These are phyloP conservation scores for Antheraea mylitta DNA, from an alignment of 1,140 invertebrate genomes.

Conservation along the genomic window DNA sequence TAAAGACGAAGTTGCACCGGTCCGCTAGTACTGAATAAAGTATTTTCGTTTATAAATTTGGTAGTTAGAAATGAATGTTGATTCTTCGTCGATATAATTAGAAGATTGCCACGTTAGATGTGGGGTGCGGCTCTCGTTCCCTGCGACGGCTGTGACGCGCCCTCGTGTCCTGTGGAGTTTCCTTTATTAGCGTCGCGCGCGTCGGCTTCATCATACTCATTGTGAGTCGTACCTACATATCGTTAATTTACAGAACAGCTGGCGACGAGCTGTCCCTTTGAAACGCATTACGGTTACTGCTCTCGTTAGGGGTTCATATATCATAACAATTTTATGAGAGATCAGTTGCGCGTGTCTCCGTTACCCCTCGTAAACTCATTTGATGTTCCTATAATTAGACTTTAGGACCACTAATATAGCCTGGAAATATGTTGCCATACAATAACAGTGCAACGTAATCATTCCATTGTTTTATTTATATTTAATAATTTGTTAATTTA, in stretches of 20 bases:
- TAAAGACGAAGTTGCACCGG: too few relatives aligned
- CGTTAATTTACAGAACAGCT: not conserved
- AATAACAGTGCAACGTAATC: too few relatives aligned
- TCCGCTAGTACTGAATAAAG: too few relatives aligned
- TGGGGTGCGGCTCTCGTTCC: too few relatives aligned
- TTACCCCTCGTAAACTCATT: not conserved
- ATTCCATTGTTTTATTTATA: too few relatives aligned
- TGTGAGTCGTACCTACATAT: not conserved
- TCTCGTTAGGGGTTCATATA: not conserved
- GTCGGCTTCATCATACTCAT: too few relatives aligned
- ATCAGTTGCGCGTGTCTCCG: not conserved
- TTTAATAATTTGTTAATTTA: too few relatives aligned
- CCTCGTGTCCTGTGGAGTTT: not conserved
- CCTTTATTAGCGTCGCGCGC: too few relatives aligned
- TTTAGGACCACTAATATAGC: too few relatives aligned
- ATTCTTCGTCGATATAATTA: not conserved
- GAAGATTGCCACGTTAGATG: not conserved
- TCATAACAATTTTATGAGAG: not conserved
- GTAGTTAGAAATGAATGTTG: not conserved
- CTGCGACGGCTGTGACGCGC: too few relatives aligned
- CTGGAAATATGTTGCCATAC: too few relatives aligned
- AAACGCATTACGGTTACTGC: not conserved
- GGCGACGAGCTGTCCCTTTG: not conserved
- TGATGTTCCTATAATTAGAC: not conserved
- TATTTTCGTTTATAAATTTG: not conserved